Evolutionary conservation across 2,113 vertebrate species (phyloP).

Genomic region (Furnarius figulus): DNA sequence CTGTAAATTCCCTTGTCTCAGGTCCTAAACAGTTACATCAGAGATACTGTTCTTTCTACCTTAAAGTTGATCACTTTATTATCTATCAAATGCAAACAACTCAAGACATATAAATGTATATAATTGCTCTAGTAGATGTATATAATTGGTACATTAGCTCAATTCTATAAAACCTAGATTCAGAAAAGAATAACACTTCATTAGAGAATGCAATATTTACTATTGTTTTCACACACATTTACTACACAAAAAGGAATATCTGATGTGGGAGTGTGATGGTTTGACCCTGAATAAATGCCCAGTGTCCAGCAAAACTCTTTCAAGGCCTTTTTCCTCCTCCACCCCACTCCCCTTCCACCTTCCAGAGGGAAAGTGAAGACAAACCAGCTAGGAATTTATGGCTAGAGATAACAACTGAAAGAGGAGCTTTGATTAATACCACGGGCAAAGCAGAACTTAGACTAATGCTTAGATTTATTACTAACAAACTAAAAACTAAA

Average conservation of each 20-base stretch:
- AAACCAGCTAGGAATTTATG: too few relatives aligned
- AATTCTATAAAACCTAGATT: background rate
- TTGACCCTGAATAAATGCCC: too few relatives aligned
- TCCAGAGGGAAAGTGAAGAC: too few relatives aligned
- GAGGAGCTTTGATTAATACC: too few relatives aligned
- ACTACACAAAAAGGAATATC: background rate
- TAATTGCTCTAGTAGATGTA: background rate
- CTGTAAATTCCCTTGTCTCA: background rate
- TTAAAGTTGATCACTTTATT: background rate
- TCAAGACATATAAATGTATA: background rate
- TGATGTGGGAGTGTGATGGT: too few relatives aligned
- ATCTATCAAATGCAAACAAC: background rate
- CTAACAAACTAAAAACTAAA: too few relatives aligned
- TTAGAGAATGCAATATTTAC: background rate
- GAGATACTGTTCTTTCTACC: background rate
- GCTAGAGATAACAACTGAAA: too few relatives aligned
- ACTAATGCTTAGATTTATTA: too few relatives aligned
- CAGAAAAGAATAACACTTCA: background rate
- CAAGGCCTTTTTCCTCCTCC: too few relatives aligned
- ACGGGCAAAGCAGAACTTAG: too few relatives aligned
- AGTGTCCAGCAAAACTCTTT: too few relatives aligned
- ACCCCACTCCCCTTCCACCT: too few relatives aligned
- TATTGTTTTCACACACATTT: background rate
- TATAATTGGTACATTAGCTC: background rate
- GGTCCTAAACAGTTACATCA: background rate